Conservation (phyloP, 2,113 vertebrate species). For the Alectura lathami region DNA sequence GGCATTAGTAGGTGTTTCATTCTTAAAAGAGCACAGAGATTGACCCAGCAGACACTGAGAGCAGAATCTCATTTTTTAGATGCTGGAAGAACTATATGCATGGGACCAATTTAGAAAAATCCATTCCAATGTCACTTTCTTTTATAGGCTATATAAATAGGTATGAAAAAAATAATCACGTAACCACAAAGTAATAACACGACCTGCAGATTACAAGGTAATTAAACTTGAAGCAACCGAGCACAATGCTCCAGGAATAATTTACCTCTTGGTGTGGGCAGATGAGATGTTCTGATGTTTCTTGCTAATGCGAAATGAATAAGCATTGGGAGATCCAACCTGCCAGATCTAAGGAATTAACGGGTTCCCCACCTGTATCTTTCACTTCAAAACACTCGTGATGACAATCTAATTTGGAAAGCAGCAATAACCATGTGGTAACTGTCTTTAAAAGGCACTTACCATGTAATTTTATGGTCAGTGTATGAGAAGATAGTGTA, state of each 20-base stretch:
- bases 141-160: constrained; percentile 63
- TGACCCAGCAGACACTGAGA: neutral
- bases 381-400: constrained; percentile 1
- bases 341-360: constrained; percentile 38
- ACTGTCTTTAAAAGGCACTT: constrained; percentile 58
- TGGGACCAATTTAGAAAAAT: constrained; percentile 49
- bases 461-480: constrained; percentile 21
- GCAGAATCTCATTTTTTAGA: constrained; percentile 11
- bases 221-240: constrained; percentile 73
- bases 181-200: constrained; percentile 63
- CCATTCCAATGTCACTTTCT: constrained; percentile 56
- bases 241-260: constrained; percentile 63
- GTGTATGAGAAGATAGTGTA: neutral
- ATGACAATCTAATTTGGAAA: constrained; percentile 63
- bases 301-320: constrained; percentile 69
- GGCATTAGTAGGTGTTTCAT: neutral
- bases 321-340: constrained; percentile 41
- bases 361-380: constrained; percentile 7
- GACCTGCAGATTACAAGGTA: constrained; percentile 68
- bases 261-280: constrained; percentile 47
- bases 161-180: neutral
- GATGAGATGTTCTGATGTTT: constrained; percentile 58
- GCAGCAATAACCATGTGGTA: constrained; percentile 43
- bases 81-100: constrained; percentile 7
- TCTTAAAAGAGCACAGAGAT: neutral